These are phyloP conservation scores for Brachypalpus laphriformis DNA, from an alignment of 2,888 invertebrate genomes.

Conservation along the genomic window DNA sequence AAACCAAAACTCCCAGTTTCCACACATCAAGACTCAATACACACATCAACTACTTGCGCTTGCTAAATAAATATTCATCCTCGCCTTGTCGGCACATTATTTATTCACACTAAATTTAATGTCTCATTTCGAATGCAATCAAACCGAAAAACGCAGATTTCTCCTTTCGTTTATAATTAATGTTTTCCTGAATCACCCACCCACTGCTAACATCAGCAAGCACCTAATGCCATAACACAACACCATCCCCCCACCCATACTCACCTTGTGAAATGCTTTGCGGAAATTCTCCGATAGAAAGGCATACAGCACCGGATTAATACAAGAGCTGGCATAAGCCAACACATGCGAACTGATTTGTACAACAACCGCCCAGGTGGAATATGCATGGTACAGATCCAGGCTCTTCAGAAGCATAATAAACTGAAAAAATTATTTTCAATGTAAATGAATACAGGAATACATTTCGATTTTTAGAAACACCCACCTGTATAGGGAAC, in stretches of 20 bases:
- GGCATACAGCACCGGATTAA: conserved; percentile 96
- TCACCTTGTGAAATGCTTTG: conserved; percentile 90
- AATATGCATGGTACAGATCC: conserved; percentile 83
- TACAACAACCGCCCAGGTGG: conserved; percentile 85
- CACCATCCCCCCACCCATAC: conserved; percentile 32
- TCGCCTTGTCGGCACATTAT: neutral
- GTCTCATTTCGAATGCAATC: conserved; percentile 56
- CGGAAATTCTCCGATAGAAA: conserved; percentile 97
- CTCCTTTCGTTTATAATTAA: conserved; percentile 53
- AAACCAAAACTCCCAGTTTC: neutral
- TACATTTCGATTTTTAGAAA: neutral
- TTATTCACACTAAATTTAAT: conserved; percentile 56
- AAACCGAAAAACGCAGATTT: conserved; percentile 52
- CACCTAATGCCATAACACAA: conserved; percentile 8
- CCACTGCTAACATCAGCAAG: conserved; percentile 14
- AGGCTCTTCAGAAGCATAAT: conserved; percentile 90
- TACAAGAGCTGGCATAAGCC: conserved; percentile 96
- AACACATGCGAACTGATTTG: conserved; percentile 91
- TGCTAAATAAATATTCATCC: conserved; percentile 23
- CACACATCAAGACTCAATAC: neutral
- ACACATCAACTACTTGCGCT: neutral
- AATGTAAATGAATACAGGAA: neutral
- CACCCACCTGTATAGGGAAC: conserved; percentile 93
- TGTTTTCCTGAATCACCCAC: conserved; percentile 10
- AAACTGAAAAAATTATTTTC: conserved; percentile 85